Conservation (phyloP, 2,888 invertebrate species). For the Clusia tigrina region DNA sequence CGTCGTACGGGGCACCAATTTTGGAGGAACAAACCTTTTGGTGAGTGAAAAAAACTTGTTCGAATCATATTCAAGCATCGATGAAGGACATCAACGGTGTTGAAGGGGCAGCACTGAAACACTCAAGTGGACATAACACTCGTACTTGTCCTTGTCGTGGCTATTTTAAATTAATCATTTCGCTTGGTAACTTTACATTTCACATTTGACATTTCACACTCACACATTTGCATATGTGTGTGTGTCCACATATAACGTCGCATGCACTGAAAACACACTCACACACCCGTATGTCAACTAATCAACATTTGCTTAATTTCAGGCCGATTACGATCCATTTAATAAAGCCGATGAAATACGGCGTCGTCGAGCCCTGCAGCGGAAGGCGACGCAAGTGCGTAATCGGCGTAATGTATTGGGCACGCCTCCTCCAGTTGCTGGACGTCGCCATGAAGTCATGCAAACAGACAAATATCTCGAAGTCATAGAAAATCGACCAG, state of each 20-base stretch:
- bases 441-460: slow-evolving; percentile 83
- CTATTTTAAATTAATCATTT: slow-evolving; percentile 4
- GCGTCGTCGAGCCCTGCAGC: slow-evolving; percentile 78
- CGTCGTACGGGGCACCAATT: slow-evolving; percentile 85
- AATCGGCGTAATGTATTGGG: slow-evolving; percentile 67
- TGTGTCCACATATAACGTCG: no score
- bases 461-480: slow-evolving; percentile 92
- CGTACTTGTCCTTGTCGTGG: slow-evolving; percentile 8
- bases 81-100: no score
- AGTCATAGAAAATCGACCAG: slow-evolving; percentile 81
- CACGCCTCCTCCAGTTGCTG: slow-evolving; percentile 71
- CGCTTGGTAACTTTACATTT: no score
- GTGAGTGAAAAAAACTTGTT: slow-evolving; percentile 43
- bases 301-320: slow-evolving; percentile 3
- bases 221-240: no score
- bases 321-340: slow-evolving; percentile 65
- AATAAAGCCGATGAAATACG: slow-evolving; percentile 61
- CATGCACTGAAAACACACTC: no score
- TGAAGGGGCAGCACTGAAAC: slow-evolving; percentile 28
- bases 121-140: slow-evolving; percentile 2
- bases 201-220: no score
- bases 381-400: slow-evolving; percentile 71
- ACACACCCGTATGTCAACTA: no score
- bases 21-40: slow-evolving; percentile 59
- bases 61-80: no score